These are phyloP conservation scores for Phanerotoma sp. DNA, from an alignment of 2,888 invertebrate species.

Conservation along the genomic window DNA sequence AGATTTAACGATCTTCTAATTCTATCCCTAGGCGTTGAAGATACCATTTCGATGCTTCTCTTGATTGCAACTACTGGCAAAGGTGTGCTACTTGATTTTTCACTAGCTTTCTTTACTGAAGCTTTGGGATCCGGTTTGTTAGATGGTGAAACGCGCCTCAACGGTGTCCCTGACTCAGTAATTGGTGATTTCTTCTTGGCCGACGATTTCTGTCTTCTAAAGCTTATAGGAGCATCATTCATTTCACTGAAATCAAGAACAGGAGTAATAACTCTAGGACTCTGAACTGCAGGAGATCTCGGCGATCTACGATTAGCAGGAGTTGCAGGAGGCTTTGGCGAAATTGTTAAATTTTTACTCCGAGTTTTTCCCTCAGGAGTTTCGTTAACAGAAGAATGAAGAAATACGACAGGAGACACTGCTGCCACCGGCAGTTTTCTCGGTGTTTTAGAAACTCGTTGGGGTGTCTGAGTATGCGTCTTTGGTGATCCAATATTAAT, in stretches of 20 bases:
- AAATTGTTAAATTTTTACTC: too few species aligned
- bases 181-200: slow-evolving; percentile 27
- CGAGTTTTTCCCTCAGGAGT: too few species aligned
- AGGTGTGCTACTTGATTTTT: slow-evolving; percentile 21
- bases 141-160: slow-evolving; percentile 21
- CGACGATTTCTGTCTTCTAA: slow-evolving; percentile 27
- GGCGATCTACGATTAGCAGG: too few species aligned
- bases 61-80: neutral
- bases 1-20: slow-evolving; percentile 31
- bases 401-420: slow-evolving; percentile 35
- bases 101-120: slow-evolving; percentile 1
- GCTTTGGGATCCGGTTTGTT: neutral
- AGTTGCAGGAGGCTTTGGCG: neutral
- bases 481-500: slow-evolving; percentile 43
- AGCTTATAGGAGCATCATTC: too few species aligned
- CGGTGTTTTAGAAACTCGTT: slow-evolving; percentile 38
- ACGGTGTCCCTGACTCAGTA: slow-evolving; percentile 27
- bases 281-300: neutral
- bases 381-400: slow-evolving; percentile 29
- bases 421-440: slow-evolving; percentile 37
- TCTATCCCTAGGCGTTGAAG: slow-evolving; percentile 33
- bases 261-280: too few species aligned
- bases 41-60: slow-evolving; percentile 8
- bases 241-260: too few species aligned
- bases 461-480: slow-evolving; percentile 34